These are phyloP conservation scores for Gerris lacustris DNA, from an alignment of 2,888 invertebrate species.

Conservation along the genomic window DNA sequence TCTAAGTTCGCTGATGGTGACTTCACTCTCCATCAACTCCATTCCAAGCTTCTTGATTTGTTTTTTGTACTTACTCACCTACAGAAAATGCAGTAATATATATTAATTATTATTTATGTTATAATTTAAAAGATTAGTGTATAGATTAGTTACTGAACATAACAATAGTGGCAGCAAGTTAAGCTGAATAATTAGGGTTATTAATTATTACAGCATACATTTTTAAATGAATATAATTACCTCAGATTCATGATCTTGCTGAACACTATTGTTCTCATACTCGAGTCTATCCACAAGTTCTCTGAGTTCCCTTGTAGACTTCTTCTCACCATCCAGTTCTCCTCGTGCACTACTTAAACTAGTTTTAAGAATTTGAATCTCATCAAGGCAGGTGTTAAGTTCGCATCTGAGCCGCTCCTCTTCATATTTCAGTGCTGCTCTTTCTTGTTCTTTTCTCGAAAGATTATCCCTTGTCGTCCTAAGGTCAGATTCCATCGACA, in stretches of 20 bases:
- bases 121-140: no score
- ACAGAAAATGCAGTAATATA: not conserved
- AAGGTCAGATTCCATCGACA: conserved; percentile 43
- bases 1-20: conserved; percentile 53
- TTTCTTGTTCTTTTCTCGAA: conserved; percentile 26
- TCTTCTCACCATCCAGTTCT: conserved; percentile 37
- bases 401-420: conserved; percentile 42
- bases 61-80: conserved; percentile 42
- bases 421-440: conserved; percentile 39
- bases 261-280: conserved; percentile 41
- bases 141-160: no score
- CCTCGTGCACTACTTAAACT: conserved; percentile 8
- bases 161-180: no score
- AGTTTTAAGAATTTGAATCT: conserved; percentile 39
- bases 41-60: conserved; percentile 45
- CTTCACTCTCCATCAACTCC: conserved; percentile 50
- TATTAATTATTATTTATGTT: not conserved
- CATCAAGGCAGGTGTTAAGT: conserved; percentile 41
- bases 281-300: conserved; percentile 42
- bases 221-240: no score
- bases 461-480: conserved; percentile 45
- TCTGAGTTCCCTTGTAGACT: conserved; percentile 38
- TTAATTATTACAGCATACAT: no score
- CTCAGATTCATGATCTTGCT: conserved; percentile 39
- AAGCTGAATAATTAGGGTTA: no score